These are phyloP conservation scores for Engraulis encrasicolus DNA, from an alignment of 2,113 vertebrate species.

Conservation along the genomic window DNA sequence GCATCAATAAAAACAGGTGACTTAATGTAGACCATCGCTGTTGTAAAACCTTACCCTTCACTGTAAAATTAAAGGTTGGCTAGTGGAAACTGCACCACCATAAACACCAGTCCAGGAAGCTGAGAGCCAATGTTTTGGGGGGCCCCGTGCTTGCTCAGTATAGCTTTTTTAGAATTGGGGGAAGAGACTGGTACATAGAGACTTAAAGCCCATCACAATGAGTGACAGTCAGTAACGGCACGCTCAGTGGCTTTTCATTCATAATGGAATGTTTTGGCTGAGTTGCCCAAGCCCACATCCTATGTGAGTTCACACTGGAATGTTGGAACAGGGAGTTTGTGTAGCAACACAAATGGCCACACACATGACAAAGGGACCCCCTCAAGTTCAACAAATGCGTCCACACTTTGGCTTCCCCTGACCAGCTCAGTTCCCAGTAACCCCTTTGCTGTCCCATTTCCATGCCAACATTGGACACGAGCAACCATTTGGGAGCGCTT, in stretches of 20 bases:
- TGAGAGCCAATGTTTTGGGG: neutral
- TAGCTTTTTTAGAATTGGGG: too few species aligned
- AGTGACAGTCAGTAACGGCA: conserved; percentile 35
- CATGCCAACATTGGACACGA: neutral
- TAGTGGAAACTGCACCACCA: too few species aligned
- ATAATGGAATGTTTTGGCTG: conserved; percentile 39
- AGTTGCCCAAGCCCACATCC: conserved; percentile 31
- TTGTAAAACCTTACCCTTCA: too few species aligned
- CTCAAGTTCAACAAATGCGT: conserved; percentile 16
- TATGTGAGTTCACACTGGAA: conserved; percentile 43
- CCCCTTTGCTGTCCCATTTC: neutral
- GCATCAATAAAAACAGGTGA: too few species aligned
- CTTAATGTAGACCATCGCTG: too few species aligned
- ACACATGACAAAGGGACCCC: conserved; percentile 18
- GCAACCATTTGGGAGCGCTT: neutral
- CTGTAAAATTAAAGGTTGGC: too few species aligned
- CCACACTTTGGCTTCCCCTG: conserved; percentile 12
- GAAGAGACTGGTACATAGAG: conserved; percentile 8
- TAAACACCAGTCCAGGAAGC: too few species aligned
- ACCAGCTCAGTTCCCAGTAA: neutral
- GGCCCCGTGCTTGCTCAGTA: conserved; percentile 14
- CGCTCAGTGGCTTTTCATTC: conserved; percentile 38
- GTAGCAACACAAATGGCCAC: conserved; percentile 42
- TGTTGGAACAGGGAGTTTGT: conserved; percentile 35
- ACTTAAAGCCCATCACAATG: conserved; percentile 38